Conservation (phyloP, 2,113 vertebrate genomes). For the Myrmophylax atrothorax region DNA sequence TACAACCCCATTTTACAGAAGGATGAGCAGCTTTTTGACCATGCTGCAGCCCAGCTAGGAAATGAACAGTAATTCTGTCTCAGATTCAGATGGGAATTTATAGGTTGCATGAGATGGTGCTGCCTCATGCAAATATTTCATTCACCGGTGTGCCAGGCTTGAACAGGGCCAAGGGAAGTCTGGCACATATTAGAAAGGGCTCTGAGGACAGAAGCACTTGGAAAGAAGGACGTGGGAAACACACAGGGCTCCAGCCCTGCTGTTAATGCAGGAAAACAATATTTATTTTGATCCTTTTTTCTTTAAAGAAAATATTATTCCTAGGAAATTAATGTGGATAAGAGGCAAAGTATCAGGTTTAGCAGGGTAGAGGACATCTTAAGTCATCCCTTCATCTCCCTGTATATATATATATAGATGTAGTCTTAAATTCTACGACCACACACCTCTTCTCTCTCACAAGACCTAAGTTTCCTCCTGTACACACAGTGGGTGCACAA, state of each 20-base stretch:
- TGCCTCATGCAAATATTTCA: neutral
- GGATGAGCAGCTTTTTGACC: neutral
- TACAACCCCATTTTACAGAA: neutral
- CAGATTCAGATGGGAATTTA: neutral
- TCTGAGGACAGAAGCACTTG: neutral
- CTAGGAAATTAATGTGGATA: conserved; percentile 59
- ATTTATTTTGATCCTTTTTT: conserved; percentile 62
- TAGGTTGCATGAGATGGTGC: rapidly evolving
- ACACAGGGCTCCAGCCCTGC: neutral
- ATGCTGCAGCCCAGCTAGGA: neutral
- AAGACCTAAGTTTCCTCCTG: neutral
- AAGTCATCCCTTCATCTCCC: conserved; percentile 30
- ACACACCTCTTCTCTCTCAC: conserved; percentile 45
- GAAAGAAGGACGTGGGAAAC: neutral
- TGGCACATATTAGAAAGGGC: neutral
- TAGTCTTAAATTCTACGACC: conserved; percentile 23
- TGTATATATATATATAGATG: neutral
- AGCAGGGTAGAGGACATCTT: conserved; percentile 11
- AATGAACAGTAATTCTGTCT: neutral
- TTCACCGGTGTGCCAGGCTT: neutral
- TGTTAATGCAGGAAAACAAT: conserved; percentile 18
- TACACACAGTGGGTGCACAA: neutral
- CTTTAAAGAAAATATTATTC: conserved; percentile 63
- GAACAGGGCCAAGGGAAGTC: neutral
- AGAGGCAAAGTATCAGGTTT: conserved; percentile 47